Evolutionary conservation across 2,888 invertebrate genomes (phyloP).

Genomic region (Trachelus iudaicus): DNA sequence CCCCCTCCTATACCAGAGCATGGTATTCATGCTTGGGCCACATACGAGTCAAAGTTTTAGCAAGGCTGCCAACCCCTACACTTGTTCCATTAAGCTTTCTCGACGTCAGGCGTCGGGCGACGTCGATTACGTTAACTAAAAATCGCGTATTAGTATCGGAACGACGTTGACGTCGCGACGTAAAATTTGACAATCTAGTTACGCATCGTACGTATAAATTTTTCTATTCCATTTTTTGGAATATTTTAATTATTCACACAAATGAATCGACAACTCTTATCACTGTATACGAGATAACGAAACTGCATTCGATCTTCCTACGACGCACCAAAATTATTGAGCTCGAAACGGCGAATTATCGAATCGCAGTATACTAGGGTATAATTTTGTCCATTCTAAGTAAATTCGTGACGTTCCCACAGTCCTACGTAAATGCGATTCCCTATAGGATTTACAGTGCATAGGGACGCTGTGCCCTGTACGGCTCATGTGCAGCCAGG

Average conservation of each 20-base stretch:
- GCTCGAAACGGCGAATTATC: background rate
- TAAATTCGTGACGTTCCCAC: background rate
- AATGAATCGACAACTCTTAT: background rate
- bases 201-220: no score
- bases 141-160: background rate
- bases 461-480: background rate
- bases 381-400: background rate
- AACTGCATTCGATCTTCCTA: background rate
- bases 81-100: background rate
- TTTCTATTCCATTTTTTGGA: no score
- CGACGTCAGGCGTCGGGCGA: background rate
- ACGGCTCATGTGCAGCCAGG: background rate
- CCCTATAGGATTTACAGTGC: background rate
- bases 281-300: background rate
- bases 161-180: background rate
- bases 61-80: background rate
- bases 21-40: background rate
- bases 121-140: background rate
- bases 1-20: background rate
- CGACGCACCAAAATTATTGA: background rate
- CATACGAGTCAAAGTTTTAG: background rate
- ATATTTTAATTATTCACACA: no score
- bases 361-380: background rate
- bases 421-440: background rate
- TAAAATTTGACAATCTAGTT: background rate